Conservation (phyloP, 2,797 vertebrate genomes). For the Siniperca scherzeri region DNA sequence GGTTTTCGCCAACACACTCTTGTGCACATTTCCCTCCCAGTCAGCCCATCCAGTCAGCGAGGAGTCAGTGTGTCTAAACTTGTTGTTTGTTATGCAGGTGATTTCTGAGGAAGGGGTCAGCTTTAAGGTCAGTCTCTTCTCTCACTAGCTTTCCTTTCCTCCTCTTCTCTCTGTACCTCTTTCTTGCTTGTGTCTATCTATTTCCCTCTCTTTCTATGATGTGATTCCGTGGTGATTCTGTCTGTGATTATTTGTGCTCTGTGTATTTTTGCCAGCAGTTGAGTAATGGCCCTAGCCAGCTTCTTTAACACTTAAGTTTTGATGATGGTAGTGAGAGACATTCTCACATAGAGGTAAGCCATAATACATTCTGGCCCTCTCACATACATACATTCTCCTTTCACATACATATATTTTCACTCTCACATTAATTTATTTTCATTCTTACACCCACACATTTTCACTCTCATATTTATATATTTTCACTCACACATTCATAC, state of each 20-base stretch:
- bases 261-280: constrained; percentile 61
- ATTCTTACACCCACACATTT: no score
- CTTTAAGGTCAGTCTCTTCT: constrained; percentile 90
- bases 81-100: constrained; percentile 90
- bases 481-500: no score
- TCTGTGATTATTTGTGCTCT: constrained; percentile 77
- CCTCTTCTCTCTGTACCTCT: constrained; percentile 45
- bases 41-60: constrained; percentile 70
- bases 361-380: no score
- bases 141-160: constrained; percentile 59
- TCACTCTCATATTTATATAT: no score
- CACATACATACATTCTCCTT: no score
- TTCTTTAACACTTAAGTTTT: constrained; percentile 22
- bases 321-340: constrained; percentile 28
- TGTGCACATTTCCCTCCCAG: constrained; percentile 61
- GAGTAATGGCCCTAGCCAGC: constrained; percentile 41
- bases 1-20: constrained; percentile 55
- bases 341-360: constrained; percentile 8
- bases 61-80: constrained; percentile 85
- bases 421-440: no score
- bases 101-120: constrained; percentile 92
- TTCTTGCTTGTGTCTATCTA: constrained; percentile 44
- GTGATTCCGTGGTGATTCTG: constrained; percentile 79
- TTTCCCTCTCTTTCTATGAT: constrained; percentile 65
- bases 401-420: no score